Base-by-base conservation (phyloP, 2,113 vertebrate genomes). In the Trochalopteron elliotii region DNA sequence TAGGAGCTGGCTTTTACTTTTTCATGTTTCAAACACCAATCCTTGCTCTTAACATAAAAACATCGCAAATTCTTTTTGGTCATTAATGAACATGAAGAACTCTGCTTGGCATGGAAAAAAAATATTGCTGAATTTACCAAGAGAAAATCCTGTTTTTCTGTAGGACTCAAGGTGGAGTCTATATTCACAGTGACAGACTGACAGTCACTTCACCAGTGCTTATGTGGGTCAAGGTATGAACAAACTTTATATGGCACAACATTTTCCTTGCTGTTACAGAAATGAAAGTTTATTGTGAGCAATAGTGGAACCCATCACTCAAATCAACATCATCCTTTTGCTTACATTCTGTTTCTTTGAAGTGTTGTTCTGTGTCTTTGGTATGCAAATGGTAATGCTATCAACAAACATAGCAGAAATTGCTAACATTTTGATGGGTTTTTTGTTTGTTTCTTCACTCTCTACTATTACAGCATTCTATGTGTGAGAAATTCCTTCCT, bases 151-250 rank as follows among this genome's bases (percentile, higher is more conserved):
- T 69, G 90, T 95, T 85, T 96, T 90, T 96, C 45, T 90, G 10
- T 93, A 99, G 99, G 97, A 99, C 99, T 72, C 98, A 97, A 93
- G 99, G 99, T 15, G 99, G 99, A 31, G 99, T 98, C 55, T 98
- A 98, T 12, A 84, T 99, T 39, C 98, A 99, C 5, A 40, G 90
- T 59, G 99, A 99, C 63, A 94, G 98, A 42, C 96, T 99, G 95
- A 99, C 98, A 1, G 98, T 99, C 83, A 99, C 99, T 64, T 99
- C 99, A 75, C 99, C 99, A 4, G 99, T 99, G 25, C 98, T 99
- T 49, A 99, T 99, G 99, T 99, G 99, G 99, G 97, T 99, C 69
- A 98, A 99, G 99, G 99, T 99, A 96, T 83, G 96, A 82, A 55
- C 4, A 31, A 68, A 25, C 47, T 95, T 90, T 76, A 5, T 53